Evolutionary conservation across 1,140 invertebrate genomes (phyloP), one percentile per base, ranked within the genome.

Genomic region (Ericerus pela): DNA sequence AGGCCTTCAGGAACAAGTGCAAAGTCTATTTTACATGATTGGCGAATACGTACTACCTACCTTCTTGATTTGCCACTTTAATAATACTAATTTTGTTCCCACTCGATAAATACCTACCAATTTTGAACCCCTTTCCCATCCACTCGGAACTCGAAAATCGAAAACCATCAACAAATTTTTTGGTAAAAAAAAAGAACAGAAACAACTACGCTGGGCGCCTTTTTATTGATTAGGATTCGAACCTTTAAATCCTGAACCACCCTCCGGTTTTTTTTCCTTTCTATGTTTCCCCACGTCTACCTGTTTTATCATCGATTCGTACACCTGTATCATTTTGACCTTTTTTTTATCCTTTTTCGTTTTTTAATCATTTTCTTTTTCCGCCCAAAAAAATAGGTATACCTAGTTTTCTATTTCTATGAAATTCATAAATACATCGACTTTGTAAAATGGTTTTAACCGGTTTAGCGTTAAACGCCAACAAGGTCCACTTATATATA

Each of bases 401-500:
- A n/a, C n/a, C n/a, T n/a, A 41, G 37, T 41, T 41, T 41, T 16
- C 37, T 41, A 41, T 41, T 41, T 14, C 37, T 41, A 41, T 41
- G 20, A 41, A 41, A 41, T 41, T 41, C 20, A 41, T 41, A 41
- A 41, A 8, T 41, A 41, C 37, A 41, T 16, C 6, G 6, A 18
- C n/a, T 41, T 41, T 41, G 6, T 41, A 41, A 41, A 41, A 41
- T 41, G 37, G 37, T 41, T 16, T 41, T 41, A 41, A 41, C 37
- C 37, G 37, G 37, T 41, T 41, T 41, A 4, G 14, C 20, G 6
- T 14, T 41, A 18, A 41, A 41, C 37, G 37, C n/a, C 8, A 41
- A 16, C 37, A 16, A 41, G n/a, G n/a, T n/a, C 37, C 30, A 33
- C n/a, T 33, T n/a, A n/a, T 10, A 33, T 33, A 18, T 16, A 16